These are phyloP conservation scores for Rhagoletis zephyria DNA, from an alignment of 1,140 invertebrate genomes.

Conservation along the genomic window DNA sequence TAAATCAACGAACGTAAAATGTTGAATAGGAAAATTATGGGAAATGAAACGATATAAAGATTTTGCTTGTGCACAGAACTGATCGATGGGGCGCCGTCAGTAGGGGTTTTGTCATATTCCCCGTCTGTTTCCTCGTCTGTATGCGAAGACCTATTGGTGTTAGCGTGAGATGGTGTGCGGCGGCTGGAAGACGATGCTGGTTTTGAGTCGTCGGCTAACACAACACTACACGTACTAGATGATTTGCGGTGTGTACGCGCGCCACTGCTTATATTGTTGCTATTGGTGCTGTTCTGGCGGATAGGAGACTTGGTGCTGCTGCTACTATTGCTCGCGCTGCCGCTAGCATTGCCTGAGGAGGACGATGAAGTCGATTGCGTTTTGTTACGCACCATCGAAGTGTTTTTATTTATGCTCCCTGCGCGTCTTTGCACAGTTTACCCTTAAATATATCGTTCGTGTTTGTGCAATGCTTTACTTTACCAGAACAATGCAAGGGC, in stretches of 20 bases:
- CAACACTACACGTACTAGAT: slow-evolving; percentile 64
- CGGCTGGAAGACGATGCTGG: slow-evolving; percentile 64
- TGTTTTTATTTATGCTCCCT: background rate
- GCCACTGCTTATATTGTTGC: slow-evolving; percentile 49
- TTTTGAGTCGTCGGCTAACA: slow-evolving; percentile 65
- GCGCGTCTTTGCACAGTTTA: slow-evolving; percentile 32
- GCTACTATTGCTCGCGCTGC: slow-evolving; percentile 62
- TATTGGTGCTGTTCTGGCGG: slow-evolving; percentile 60
- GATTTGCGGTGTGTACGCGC: slow-evolving; percentile 63
- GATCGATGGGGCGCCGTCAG: slow-evolving; percentile 59
- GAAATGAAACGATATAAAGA: slow-evolving; percentile 88
- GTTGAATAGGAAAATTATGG: slow-evolving; percentile 87
- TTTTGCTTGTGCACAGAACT: slow-evolving; percentile 88
- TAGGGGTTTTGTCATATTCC: slow-evolving; percentile 66
- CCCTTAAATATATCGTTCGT: background rate
- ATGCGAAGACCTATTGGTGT: slow-evolving; percentile 57
- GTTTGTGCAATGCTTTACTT: background rate
- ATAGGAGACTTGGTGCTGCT: slow-evolving; percentile 69
- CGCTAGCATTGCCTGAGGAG: slow-evolving; percentile 61
- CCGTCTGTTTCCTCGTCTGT: slow-evolving; percentile 70
- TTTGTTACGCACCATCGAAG: slow-evolving; percentile 71
- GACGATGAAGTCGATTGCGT: slow-evolving; percentile 69
- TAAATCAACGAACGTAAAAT: slow-evolving; percentile 85
- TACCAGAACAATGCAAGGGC: background rate
- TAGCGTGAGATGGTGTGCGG: slow-evolving; percentile 61